Evolutionary conservation across 2,797 vertebrate species (phyloP).

Genomic region (Chiroxiphia lanceolata): DNA sequence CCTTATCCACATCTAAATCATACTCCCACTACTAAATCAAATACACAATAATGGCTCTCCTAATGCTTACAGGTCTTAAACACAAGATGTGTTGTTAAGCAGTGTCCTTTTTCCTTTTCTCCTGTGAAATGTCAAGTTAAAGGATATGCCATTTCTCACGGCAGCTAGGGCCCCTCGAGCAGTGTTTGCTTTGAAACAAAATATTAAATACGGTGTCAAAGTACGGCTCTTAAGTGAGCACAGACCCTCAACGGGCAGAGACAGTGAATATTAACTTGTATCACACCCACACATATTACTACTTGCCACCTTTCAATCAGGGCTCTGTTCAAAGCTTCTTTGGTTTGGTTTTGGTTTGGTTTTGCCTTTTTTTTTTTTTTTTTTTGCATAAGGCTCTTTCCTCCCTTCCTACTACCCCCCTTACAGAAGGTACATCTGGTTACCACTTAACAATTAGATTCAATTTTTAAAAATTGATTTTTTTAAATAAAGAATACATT

Average conservation of each 20-base stretch:
- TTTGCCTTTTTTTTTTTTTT: not conserved
- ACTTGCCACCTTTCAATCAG: conserved; percentile 17
- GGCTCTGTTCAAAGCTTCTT: conserved; percentile 9
- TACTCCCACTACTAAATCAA: not conserved
- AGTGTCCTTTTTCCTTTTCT: not conserved
- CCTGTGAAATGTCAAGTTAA: not conserved
- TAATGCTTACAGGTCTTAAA: not conserved
- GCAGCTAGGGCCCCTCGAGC: not conserved
- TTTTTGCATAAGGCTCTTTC: not conserved
- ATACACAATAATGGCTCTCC: not conserved
- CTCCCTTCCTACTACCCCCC: not conserved
- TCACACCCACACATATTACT: conserved; percentile 22
- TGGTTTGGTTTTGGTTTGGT: not conserved
- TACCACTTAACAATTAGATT: not conserved
- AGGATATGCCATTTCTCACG: not conserved
- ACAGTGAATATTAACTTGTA: conserved; percentile 6
- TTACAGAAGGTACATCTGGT: not conserved
- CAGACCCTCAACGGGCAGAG: not conserved
- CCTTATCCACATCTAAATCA: not conserved
- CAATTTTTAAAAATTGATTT: not conserved
- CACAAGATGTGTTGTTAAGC: not conserved
- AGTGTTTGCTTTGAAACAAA: conserved; percentile 12
- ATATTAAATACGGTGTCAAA: conserved; percentile 11
- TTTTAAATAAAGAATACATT: not conserved
- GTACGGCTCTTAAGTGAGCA: not conserved